Evolutionary conservation across 2,888 invertebrate species (phyloP).

Genomic region (Brachypalpus laphriformis): DNA sequence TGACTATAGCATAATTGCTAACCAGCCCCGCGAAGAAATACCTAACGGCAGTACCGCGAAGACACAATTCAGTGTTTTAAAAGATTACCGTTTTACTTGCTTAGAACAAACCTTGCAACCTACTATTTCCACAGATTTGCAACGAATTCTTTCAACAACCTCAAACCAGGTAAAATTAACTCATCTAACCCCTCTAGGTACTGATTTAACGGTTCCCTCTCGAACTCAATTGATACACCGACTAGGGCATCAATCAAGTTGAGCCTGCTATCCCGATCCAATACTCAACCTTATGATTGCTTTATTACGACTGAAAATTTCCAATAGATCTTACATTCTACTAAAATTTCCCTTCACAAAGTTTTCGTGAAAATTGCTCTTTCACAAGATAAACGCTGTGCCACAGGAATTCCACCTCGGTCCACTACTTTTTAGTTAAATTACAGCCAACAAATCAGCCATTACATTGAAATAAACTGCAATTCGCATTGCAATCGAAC

Average conservation of each 20-base stretch:
- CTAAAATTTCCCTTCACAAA: not conserved
- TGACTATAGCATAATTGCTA: no score
- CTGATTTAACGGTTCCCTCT: not conserved
- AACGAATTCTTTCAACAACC: not conserved
- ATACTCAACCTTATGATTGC: slow-evolving; percentile 11
- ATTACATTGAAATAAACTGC: slow-evolving; percentile 30
- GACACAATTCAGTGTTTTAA: no score
- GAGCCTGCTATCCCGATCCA: not conserved
- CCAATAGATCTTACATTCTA: not conserved
- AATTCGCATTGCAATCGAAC: slow-evolving; percentile 47
- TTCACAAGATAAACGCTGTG: slow-evolving; percentile 13
- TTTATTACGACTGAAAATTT: slow-evolving; percentile 18
- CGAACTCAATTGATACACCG: not conserved
- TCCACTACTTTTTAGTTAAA: slow-evolving; percentile 36
- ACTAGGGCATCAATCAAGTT: not conserved
- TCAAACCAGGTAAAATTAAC: not conserved
- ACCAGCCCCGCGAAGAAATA: no score
- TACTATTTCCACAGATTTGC: no score
- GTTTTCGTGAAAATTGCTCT: not conserved
- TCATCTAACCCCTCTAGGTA: not conserved
- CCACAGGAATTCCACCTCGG: slow-evolving; percentile 46
- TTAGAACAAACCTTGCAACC: no score
- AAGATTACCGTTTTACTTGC: no score
- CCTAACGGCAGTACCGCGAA: no score
- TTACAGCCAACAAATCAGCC: slow-evolving; percentile 27